Evolutionary conservation across 2,888 invertebrate species (phyloP), one percentile per base, ranked within the genome.

Genomic region (Lissocephala sabroskyi): DNA sequence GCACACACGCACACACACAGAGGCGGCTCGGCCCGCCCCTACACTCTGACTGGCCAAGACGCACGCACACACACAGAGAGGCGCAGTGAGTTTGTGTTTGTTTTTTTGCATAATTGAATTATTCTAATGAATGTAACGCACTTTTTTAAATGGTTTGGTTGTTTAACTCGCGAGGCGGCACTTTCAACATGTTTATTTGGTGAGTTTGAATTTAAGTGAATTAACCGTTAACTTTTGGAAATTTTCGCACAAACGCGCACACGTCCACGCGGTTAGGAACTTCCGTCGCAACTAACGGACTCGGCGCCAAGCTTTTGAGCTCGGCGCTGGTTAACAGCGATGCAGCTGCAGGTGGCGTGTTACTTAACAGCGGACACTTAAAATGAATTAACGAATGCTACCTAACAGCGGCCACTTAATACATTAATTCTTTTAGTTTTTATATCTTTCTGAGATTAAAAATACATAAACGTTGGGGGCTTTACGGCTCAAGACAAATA

Each of bases 281-380:
- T 65, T 61, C 54, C 61, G 74, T 61, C 63, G 54, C 60, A 60
- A 76, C 71, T 76, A n/a, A n/a, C n/a, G n/a, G n/a, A n/a, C n/a
- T n/a, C n/a, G n/a, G n/a, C n/a, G n/a, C n/a, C n/a, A n/a, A n/a
- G n/a, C n/a, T n/a, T n/a, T n/a, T n/a, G n/a, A n/a, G n/a, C n/a
- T n/a, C n/a, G n/a, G n/a, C n/a, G n/a, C n/a, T n/a, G n/a, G n/a
- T n/a, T n/a, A n/a, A n/a, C n/a, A n/a, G n/a, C n/a, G 10, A 26
- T 9, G 4, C 4, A 26, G 26, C 26, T 9, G 26, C 11, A 11
- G 13, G 11, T 1, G 1, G 11, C 11, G n/a, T 32, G 13, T n/a
- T 32, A 32, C 30, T 13, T n/a, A 49, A 16, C 23, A 47, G 50
- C 32, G 52, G 0, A 0, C 0, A 11, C 58, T 28, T 52, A 17